Evolutionary conservation across 2,797 vertebrate species (phyloP).

Genomic region (Crossoptilon crossoptilon): DNA sequence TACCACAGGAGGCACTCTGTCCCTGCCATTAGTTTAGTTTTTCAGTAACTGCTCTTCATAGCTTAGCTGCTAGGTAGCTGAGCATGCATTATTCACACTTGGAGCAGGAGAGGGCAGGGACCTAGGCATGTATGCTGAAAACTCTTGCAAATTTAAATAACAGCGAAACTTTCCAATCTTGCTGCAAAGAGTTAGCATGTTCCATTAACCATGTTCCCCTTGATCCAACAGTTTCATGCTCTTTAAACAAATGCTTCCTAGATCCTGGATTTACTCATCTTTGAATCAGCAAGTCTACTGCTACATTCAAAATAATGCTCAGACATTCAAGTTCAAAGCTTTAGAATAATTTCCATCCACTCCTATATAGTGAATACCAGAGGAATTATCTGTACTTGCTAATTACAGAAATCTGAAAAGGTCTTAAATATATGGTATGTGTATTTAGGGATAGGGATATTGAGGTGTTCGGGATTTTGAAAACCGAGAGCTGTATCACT

Average conservation of each 20-base stretch:
- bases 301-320: not conserved
- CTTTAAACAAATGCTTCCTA: not conserved
- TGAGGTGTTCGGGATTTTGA: not conserved
- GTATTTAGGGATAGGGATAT: not conserved
- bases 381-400: not conserved
- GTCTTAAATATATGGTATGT: not conserved
- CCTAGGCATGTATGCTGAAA: not conserved
- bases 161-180: not conserved
- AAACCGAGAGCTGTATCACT: not conserved
- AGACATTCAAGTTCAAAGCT: not conserved
- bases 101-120: not conserved
- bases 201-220: not conserved
- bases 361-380: not conserved
- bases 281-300: not conserved
- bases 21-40: not conserved
- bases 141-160: not conserved
- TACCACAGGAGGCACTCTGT: not conserved
- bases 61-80: not conserved
- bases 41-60: not conserved
- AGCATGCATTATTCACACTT: not conserved
- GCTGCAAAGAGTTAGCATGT: not conserved
- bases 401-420: not conserved
- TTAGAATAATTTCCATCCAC: not conserved
- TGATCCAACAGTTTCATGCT: not conserved
- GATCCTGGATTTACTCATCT: not conserved